Evolutionary conservation across 1,140 invertebrate species (phyloP).

Genomic region (Aphaenogaster floridana): DNA sequence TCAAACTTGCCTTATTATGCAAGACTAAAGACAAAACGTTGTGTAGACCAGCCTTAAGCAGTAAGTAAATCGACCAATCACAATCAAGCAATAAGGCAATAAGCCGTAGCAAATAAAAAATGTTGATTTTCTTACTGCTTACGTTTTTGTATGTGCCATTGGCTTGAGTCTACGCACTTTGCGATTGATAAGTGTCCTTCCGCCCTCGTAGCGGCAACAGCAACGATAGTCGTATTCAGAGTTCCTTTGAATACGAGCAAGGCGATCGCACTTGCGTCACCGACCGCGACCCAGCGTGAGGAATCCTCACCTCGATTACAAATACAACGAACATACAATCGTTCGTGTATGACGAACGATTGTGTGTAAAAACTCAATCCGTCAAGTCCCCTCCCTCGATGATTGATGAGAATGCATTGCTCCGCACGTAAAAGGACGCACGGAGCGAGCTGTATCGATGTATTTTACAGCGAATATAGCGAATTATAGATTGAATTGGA

Average conservation of each 20-base stretch:
- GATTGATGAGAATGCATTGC: background rate
- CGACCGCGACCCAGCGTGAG: background rate
- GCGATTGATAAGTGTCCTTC: conserved; percentile 20
- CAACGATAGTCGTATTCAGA: background rate
- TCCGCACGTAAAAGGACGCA: background rate
- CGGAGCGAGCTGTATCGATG: background rate
- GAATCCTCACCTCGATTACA: background rate
- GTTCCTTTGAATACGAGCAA: conserved; percentile 7
- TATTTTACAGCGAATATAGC: background rate
- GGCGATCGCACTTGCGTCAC: conserved; percentile 18
- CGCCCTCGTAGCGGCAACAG: conserved; percentile 17
- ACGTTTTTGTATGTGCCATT: too few relatives aligned
- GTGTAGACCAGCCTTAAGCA: too few relatives aligned
- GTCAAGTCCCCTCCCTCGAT: background rate
- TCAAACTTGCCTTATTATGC: too few relatives aligned
- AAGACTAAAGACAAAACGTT: too few relatives aligned
- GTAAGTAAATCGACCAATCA: too few relatives aligned
- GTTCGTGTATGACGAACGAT: background rate
- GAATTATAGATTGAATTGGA: background rate
- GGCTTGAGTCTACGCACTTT: background rate
- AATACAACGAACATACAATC: background rate
- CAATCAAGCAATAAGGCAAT: too few relatives aligned
- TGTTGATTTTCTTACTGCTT: too few relatives aligned
- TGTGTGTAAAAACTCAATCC: background rate
- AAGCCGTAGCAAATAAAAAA: too few relatives aligned